Percentiles rank a stretch among this genome's conserved stretches.
Evolutionary conservation across 2,888 invertebrate species (phyloP).

Genomic region (Dioctria rufipes): DNA sequence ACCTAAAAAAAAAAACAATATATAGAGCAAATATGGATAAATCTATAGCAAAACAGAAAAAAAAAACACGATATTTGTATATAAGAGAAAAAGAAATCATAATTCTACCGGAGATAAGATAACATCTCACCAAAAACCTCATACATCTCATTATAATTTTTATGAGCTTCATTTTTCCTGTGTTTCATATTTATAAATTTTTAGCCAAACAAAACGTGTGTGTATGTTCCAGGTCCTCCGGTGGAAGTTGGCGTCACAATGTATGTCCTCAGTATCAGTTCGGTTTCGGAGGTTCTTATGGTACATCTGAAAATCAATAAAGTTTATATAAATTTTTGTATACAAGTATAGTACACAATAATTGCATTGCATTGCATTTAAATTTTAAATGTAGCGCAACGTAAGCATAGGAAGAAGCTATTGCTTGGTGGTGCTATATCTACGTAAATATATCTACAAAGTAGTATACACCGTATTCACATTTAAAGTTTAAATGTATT

Average conservation of each 20-base stretch:
- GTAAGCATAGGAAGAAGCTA: neutral
- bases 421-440: no score
- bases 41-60: neutral
- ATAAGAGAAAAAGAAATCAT: conserved; percentile 11
- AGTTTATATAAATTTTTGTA: conserved; percentile 43
- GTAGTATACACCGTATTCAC: conserved; percentile 26
- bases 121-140: conserved; percentile 36
- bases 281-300: conserved; percentile 98
- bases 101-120: conserved; percentile 12
- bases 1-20: conserved; percentile 5
- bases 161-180: conserved; percentile 48
- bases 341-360: neutral
- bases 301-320: conserved; percentile 74
- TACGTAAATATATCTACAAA: no score
- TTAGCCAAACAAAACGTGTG: conserved; percentile 58
- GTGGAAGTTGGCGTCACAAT: conserved; percentile 98
- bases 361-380: conserved; percentile 53
- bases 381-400: conserved; percentile 57
- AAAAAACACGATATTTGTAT: neutral
- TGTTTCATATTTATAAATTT: conserved; percentile 42
- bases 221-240: conserved; percentile 89
- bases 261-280: conserved; percentile 98
- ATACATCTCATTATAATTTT: conserved; percentile 51
- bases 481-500: conserved; percentile 59
- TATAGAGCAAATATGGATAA: conserved; percentile 6